A percentile compares a stretch with the other conserved stretches of the same genome.
phyloP scores from a whole-genome alignment of 2,113 vertebrate species.

The Atlantisia rogersi region DNA sequence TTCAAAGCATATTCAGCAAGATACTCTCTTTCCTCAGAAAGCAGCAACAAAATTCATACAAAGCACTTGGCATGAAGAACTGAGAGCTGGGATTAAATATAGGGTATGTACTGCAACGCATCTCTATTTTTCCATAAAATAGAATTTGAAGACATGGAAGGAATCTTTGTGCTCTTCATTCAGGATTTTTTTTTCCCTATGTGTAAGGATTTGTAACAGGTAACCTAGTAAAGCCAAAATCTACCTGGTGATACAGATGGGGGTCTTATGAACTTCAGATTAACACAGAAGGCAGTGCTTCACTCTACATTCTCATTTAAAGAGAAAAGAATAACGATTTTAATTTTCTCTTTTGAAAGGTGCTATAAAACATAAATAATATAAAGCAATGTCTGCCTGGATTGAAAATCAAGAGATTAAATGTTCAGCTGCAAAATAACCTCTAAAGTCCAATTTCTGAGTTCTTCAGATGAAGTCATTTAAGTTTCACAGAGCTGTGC shows the following conservation, averaged over 20 bases:
- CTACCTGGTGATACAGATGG: background rate
- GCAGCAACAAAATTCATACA: background rate
- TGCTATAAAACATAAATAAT: background rate
- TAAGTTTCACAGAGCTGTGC: accelerated
- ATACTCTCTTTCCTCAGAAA: background rate
- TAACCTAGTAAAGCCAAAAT: background rate
- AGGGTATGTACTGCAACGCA: accelerated
- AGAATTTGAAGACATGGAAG: background rate
- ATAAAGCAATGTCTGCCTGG: background rate
- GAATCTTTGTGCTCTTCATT: background rate
- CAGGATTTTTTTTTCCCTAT: background rate
- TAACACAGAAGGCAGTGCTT: background rate
- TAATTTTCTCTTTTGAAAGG: constrained; percentile 4
- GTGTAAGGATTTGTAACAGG: background rate
- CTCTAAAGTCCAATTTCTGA: background rate
- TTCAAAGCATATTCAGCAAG: background rate
- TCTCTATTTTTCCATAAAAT: background rate
- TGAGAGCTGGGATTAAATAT: background rate
- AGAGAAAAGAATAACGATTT: background rate
- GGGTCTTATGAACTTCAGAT: background rate
- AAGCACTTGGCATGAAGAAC: background rate
- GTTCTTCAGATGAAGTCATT: background rate
- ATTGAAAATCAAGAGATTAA: background rate
- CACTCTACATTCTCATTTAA: background rate
- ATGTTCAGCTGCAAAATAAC: background rate